Conservation (phyloP, 2,113 vertebrate species). For the Otus sunia region DNA sequence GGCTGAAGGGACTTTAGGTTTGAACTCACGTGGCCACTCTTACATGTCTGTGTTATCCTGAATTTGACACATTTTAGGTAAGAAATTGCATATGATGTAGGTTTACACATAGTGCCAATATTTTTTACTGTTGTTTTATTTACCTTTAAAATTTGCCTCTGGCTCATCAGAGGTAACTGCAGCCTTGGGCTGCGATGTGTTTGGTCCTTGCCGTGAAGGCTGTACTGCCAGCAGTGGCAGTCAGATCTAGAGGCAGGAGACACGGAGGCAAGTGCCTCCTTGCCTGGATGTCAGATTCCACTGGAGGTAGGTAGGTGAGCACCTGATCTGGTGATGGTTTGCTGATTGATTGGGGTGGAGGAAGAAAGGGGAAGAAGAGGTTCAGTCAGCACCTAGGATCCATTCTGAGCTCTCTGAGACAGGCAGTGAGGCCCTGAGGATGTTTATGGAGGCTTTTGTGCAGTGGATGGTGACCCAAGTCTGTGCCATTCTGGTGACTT, state of each 20-base stretch:
- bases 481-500: background rate
- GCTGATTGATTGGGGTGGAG: background rate
- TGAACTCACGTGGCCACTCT: background rate
- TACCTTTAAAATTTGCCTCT: background rate
- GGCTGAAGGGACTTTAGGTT: background rate
- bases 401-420: background rate
- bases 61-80: background rate
- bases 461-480: background rate
- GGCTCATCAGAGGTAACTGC: background rate
- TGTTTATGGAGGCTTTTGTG: background rate
- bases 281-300: background rate
- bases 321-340: background rate
- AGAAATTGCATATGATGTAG: background rate
- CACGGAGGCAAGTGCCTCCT: background rate
- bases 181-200: background rate
- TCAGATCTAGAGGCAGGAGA: background rate
- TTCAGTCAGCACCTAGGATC: background rate
- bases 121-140: background rate
- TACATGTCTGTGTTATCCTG: background rate
- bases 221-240: background rate
- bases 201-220: background rate
- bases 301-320: background rate
- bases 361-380: background rate
- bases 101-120: background rate
- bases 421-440: background rate